Evolutionary conservation across 1,140 invertebrate genomes (phyloP), one percentile per base, ranked within the genome.

Genomic region (Arctopsyche grandis): DNA sequence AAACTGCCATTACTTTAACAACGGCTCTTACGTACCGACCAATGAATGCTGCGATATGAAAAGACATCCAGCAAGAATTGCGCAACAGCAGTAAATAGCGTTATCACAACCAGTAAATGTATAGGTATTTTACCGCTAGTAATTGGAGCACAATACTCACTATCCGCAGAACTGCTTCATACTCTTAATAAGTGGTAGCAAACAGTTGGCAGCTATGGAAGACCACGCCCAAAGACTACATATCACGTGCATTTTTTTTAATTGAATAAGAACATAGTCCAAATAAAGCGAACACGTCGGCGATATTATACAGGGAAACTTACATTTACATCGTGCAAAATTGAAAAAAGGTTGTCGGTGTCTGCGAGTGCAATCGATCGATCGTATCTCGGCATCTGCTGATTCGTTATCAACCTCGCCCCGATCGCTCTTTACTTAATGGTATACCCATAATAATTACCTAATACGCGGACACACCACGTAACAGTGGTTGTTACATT

Each of bases 111-210:
- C 21, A 12, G 70, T 52, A 22, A 73, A 73, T 48, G 52, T 75
- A 75, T 52, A 46, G 46, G 46, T 75, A 75, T 75, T 75, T 75
- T 70, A 70, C 69, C 52, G 52, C 52, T 26, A 19, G 52, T 75
- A 75, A 75, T 75, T 75, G 71, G 71, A 75, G 71, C 52, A 75
- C 71, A 75, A 75, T 58, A 75, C 71, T 58, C 5, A 70, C 69
- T 44, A 43, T 29, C 38, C 38, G 69, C 24, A 66, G 12, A 14
- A 16, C 48, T 52, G 12, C 48, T 52, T 52, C 48, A 16, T 16
- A 16, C 16, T 5, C 48, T 14, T 14, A 52, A 52, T 16, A 16
- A 52, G 48, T 4, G 48, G 48, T 52, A 4, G 12, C 16, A 3
- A 52, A 52, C 48, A 52, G 48, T 52, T 10, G 16, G 48, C 16